phyloP scores from a whole-genome alignment of 2,888 invertebrate genomes.

The Coenonympha glycerion region DNA sequence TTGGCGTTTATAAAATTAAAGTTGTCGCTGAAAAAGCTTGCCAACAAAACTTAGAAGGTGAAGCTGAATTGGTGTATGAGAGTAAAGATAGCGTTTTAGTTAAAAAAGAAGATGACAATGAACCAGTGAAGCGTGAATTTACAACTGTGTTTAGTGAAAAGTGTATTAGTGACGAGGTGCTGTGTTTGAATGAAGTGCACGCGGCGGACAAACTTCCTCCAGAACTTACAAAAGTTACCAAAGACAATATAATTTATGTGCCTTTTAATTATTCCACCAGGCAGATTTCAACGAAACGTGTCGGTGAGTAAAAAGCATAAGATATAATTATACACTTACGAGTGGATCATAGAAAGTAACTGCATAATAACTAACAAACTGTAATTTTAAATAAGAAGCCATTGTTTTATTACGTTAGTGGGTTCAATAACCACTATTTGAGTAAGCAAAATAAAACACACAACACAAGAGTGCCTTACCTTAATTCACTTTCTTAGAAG shows the following conservation, averaged over 20 bases:
- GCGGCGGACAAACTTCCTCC: constrained; percentile 69
- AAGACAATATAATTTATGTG: constrained; percentile 79
- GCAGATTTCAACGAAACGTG: constrained; percentile 62
- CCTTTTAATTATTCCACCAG: constrained; percentile 79
- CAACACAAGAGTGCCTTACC: neutral
- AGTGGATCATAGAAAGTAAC: constrained; percentile 8
- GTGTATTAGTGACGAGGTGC: constrained; percentile 60
- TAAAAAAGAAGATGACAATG: constrained; percentile 47
- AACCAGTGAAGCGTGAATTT: constrained; percentile 50
- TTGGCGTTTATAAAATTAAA: constrained; percentile 78
- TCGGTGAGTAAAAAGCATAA: constrained; percentile 71
- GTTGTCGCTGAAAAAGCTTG: constrained; percentile 70
- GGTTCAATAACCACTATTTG: neutral
- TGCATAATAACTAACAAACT: constrained; percentile 4
- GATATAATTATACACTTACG: constrained; percentile 20
- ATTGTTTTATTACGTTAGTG: neutral
- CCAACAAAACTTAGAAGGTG: constrained; percentile 66
- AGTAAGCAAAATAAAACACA: neutral
- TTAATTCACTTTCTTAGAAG: neutral
- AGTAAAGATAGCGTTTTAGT: constrained; percentile 45
- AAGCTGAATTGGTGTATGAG: constrained; percentile 70
- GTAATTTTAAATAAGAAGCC: neutral
- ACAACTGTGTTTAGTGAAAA: constrained; percentile 61
- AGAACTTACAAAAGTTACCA: constrained; percentile 63
- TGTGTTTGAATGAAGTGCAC: constrained; percentile 78